Conservation (phyloP, 92 coral and sea anemone genomes). For the Epizoanthus stellaris region DNA sequence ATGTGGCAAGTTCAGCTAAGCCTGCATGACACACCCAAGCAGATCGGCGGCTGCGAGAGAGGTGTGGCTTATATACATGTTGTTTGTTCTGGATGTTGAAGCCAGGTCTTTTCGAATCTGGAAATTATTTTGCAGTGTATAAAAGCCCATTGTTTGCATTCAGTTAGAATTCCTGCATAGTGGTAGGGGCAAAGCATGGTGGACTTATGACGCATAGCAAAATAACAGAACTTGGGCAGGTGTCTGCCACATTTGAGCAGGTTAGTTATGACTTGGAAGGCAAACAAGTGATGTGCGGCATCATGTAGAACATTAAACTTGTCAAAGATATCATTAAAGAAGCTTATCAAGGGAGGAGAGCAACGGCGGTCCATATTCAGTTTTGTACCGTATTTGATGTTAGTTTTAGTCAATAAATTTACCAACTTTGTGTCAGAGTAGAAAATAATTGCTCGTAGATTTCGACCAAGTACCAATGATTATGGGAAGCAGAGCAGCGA, state of each 20-base stretch:
- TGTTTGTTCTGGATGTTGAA: not conserved
- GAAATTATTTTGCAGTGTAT: not conserved
- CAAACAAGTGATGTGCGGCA: conserved; percentile 3
- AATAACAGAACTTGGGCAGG: conserved; percentile 24
- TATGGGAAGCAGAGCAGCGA: conserved; percentile 1
- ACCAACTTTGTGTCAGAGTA: conserved; percentile 34
- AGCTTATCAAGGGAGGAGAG: conserved; percentile 1
- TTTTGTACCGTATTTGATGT: not conserved
- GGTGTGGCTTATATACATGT: not conserved
- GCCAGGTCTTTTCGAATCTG: conserved; percentile 22
- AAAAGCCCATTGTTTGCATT: conserved; percentile 48
- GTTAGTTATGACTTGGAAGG: conserved; percentile 25
- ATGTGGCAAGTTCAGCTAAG: conserved; percentile 11
- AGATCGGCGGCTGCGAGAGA: not conserved
- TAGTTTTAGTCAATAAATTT: not conserved
- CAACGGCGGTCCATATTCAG: not conserved
- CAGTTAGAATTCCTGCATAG: conserved; percentile 1
- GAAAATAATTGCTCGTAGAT: conserved; percentile 22
- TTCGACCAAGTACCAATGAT: conserved; percentile 5
- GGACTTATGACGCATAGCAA: not conserved
- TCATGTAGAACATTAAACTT: conserved; percentile 1
- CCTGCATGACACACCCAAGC: conserved; percentile 53
- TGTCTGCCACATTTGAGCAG: conserved; percentile 17
- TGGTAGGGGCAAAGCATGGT: conserved; percentile 36
- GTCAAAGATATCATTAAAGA: not conserved